Percentiles rank a stretch among this genome's conserved stretches.
phyloP scores from a whole-genome alignment of 1,140 invertebrate species.

The Drosophila leontia region DNA sequence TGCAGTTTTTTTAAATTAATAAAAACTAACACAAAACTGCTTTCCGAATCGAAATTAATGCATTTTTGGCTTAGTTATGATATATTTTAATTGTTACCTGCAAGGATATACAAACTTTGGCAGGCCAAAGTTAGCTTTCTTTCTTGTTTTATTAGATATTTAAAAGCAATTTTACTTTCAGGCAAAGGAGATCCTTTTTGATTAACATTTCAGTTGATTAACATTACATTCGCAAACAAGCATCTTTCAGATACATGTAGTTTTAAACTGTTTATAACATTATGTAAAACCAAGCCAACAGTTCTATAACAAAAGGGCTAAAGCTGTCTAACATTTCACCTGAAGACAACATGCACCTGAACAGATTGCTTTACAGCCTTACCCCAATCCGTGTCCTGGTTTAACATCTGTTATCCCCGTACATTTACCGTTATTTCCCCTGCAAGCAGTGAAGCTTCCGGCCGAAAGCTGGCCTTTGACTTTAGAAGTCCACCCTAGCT shows the following conservation, averaged over 20 bases:
- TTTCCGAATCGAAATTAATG: too few relatives aligned
- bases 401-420: not conserved
- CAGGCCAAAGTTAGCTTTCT: too few relatives aligned
- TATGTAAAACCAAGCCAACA: too few relatives aligned
- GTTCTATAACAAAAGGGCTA: not conserved
- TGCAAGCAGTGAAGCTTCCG: not conserved
- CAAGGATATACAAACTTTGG: too few relatives aligned
- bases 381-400: not conserved
- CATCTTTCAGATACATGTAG: not conserved
- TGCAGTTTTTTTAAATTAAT: too few relatives aligned
- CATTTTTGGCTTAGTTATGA: too few relatives aligned
- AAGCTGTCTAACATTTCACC: not conserved
- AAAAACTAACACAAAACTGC: too few relatives aligned
- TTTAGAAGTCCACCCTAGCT: slow-evolving; percentile 17
- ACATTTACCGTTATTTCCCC: slow-evolving; percentile 64
- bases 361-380: not conserved
- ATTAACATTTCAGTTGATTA: not conserved
- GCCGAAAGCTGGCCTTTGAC: slow-evolving; percentile 4
- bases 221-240: not conserved
- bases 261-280: not conserved
- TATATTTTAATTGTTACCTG: too few relatives aligned
- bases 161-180: not conserved
- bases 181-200: not conserved
- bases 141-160: not conserved
- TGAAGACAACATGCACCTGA: not conserved